Base-by-base conservation (phyloP, 2,797 vertebrate genomes). In the Lagorchestes hirsutus region DNA sequence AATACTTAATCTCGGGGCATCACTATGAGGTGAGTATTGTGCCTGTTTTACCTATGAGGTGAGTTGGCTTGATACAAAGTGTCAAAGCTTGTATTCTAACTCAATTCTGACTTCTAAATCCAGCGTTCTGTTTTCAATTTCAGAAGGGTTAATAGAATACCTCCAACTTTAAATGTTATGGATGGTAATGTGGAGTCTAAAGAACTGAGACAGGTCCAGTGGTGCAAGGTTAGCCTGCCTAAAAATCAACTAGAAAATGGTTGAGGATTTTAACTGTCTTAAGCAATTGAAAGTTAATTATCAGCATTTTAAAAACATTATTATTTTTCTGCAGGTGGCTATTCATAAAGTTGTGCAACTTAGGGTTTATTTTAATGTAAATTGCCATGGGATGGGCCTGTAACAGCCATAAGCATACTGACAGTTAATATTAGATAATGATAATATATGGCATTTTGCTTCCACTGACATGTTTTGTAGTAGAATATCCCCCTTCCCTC, bases 331-430 rank as follows among this genome's bases (percentile, higher is more conserved):
- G 87, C 46, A 90, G 12, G 62, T 55, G 57, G 55, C 50, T 55
- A 74, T 74, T 93, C 29, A 12, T 24, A 22, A 18, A 55, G n/a
- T 94, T 54, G 59, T 31, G 82, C 18, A 54, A 29, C 94, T 91
- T 24, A 34, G 28, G 54, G 50, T 50, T 87, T 96, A 52, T 97
- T 98, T 98, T 98, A 24, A 54, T 62, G 34, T 87, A 50, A 22
- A 0, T 87, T 94, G 94, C 57, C n/a, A 55, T 93, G 91, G 94
- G 82, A 24, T 92, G 93, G 4, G 16, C 16, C 0, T 87, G 58
- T 94, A 59, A 3, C 54, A 55, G 10, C 9, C 92, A 31, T 67
- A 24, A 58, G 14, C 55, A 14, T 50, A 52, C 27, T 34, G 28
- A 46, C 59, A 8, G 40, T 55, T n/a, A 93, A 67, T 87, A 40